These are phyloP conservation scores for Neoarius graeffei DNA, from an alignment of 2,113 vertebrate species.

Conservation along the genomic window DNA sequence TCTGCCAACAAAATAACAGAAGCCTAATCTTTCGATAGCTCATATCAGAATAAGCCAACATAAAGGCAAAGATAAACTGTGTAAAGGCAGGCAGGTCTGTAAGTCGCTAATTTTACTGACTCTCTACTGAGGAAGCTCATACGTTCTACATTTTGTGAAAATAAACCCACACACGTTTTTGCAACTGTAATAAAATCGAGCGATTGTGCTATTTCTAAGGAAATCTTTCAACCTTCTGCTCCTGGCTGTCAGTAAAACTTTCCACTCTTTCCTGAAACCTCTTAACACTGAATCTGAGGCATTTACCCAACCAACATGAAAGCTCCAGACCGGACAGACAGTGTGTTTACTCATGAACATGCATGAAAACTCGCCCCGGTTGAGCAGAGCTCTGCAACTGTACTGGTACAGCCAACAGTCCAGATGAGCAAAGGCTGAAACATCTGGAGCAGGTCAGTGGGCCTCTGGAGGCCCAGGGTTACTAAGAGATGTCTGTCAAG, in stretches of 20 bases:
- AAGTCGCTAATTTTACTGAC: conserved; percentile 23
- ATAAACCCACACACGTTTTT: neutral
- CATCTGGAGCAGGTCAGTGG: conserved; percentile 41
- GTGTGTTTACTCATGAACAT: conserved; percentile 50
- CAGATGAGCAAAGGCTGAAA: conserved; percentile 39
- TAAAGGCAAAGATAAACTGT: neutral
- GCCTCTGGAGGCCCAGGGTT: conserved; percentile 35
- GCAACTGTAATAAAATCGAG: neutral
- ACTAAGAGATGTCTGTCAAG: conserved; percentile 33
- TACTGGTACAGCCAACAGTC: conserved; percentile 4
- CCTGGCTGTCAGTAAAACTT: conserved; percentile 19
- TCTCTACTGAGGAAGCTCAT: neutral
- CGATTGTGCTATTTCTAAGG: neutral
- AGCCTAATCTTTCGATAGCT: neutral
- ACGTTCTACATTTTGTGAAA: neutral
- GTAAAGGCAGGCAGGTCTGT: neutral
- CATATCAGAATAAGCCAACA: neutral
- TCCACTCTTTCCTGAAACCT: conserved; percentile 16
- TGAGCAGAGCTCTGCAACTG: neutral
- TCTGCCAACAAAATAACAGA: neutral
- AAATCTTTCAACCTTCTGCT: conserved; percentile 9
- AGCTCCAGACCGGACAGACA: conserved; percentile 21
- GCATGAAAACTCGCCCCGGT: conserved; percentile 36
- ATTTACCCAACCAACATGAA: conserved; percentile 27
- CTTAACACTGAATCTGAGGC: conserved; percentile 10